phyloP scores from a whole-genome alignment of 1,140 invertebrate species.

The Drosophila ambigua region DNA sequence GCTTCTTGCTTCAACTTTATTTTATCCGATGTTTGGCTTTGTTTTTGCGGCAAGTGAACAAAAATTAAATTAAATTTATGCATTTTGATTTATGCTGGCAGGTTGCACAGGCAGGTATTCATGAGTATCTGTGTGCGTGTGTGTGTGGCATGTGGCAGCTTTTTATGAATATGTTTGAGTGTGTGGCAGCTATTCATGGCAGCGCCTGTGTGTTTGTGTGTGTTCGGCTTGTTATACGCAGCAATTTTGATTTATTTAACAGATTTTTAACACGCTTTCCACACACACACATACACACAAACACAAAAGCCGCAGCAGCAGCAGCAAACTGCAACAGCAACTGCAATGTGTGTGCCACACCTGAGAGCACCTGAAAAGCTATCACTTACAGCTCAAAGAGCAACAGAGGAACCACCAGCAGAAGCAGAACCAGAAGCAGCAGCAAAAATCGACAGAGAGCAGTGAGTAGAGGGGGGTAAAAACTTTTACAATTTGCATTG shows the following conservation, averaged over 20 bases:
- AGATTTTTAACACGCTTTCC: constrained; percentile 50
- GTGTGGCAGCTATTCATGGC: no score
- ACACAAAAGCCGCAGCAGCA: constrained; percentile 19
- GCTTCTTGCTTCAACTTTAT: constrained; percentile 2
- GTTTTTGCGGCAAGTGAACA: constrained; percentile 2
- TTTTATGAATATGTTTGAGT: no score
- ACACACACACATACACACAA: constrained; percentile 2
- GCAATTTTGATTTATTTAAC: constrained; percentile 60
- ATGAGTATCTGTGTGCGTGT: no score
- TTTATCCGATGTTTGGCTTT: constrained; percentile 1
- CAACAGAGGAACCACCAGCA: constrained; percentile 17
- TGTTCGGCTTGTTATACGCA: constrained; percentile 31
- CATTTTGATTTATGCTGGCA: constrained; percentile 47
- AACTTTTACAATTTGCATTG: constrained; percentile 62
- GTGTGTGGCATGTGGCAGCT: no score
- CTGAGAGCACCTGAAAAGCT: constrained; percentile 64
- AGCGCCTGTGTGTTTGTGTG: not conserved
- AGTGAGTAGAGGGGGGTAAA: constrained; percentile 14
- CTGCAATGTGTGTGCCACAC: constrained; percentile 45
- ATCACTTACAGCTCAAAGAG: constrained; percentile 80
- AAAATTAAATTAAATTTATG: constrained; percentile 48
- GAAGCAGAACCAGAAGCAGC: not conserved
- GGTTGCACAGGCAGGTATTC: no score
- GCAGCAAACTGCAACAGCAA: constrained; percentile 12
- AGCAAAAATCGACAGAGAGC: not conserved